Conservation (phyloP, 2,888 invertebrate species). For the Lithophane socia region DNA sequence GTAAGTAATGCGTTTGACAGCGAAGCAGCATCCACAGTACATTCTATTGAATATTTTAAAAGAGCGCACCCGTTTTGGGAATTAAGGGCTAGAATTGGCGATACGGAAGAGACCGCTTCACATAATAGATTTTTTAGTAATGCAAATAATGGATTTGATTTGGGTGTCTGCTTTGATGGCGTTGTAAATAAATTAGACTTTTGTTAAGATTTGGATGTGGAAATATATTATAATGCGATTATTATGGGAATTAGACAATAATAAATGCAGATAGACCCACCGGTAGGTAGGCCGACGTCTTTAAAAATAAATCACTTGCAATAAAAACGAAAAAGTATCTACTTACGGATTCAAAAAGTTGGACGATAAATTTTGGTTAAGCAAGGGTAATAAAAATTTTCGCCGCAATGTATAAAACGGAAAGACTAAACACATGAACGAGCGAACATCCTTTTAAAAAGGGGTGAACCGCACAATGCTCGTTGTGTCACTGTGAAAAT, state of each 20-base stretch:
- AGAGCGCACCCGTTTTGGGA: constrained; percentile 73
- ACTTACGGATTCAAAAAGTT: constrained; percentile 53
- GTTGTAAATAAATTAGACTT: constrained; percentile 14
- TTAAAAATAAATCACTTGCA: constrained; percentile 39
- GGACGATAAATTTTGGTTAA: constrained; percentile 54
- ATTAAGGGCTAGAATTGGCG: constrained; percentile 66
- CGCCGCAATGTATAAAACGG: constrained; percentile 60
- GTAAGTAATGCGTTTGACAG: constrained; percentile 85
- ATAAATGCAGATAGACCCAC: not conserved
- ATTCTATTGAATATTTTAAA: constrained; percentile 85
- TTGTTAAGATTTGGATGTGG: not conserved
- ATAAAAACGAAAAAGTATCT: constrained; percentile 31
- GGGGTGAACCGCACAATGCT: constrained; percentile 77
- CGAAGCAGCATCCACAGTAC: constrained; percentile 68
- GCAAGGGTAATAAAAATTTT: constrained; percentile 61
- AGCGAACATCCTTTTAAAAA: constrained; percentile 71
- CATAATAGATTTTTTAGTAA: constrained; percentile 55
- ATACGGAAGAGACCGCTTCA: constrained; percentile 41
- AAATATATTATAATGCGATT: constrained; percentile 1
- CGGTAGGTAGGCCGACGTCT: not conserved
- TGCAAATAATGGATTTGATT: constrained; percentile 42
- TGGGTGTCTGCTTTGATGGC: constrained; percentile 18
- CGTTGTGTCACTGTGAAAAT: constrained; percentile 83
- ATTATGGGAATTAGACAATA: not conserved
- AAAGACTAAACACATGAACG: constrained; percentile 64